Conservation (phyloP, 2,888 invertebrate species). For the Philereme vetulata region DNA sequence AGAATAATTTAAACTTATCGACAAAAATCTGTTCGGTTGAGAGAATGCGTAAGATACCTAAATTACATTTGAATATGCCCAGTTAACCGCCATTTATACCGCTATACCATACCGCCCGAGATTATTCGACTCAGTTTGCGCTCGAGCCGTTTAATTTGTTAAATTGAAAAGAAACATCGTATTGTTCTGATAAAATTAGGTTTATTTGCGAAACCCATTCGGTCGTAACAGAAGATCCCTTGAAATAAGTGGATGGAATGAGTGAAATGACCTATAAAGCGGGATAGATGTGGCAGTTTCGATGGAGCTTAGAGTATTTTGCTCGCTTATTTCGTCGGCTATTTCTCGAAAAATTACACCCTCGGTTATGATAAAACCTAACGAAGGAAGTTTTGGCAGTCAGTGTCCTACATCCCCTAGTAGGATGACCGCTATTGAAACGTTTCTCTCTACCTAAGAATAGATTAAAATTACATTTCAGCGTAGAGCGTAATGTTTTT, state of each 20-base stretch:
- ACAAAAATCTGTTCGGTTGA: too few relatives aligned
- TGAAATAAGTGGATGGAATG: constrained; percentile 78
- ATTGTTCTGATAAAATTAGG: constrained; percentile 75
- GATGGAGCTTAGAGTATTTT: constrained; percentile 58
- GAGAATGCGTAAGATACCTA: not conserved
- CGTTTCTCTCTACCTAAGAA: too few relatives aligned
- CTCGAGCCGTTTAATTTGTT: constrained; percentile 71
- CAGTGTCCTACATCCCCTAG: constrained; percentile 3
- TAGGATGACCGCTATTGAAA: too few relatives aligned
- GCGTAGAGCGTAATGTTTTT: too few relatives aligned
- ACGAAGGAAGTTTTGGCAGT: constrained; percentile 8
- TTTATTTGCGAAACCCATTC: constrained; percentile 77
- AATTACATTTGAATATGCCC: constrained; percentile 6
- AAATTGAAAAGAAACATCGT: constrained; percentile 81
- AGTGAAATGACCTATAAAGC: constrained; percentile 78
- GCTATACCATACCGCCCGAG: constrained; percentile 33
- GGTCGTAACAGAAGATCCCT: constrained; percentile 75
- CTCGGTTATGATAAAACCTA: constrained; percentile 25
- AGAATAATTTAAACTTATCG: too few relatives aligned
- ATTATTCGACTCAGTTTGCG: constrained; percentile 48
- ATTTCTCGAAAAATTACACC: constrained; percentile 35
- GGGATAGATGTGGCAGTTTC: constrained; percentile 69
- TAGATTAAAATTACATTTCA: too few relatives aligned
- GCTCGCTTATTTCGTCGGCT: constrained; percentile 46
- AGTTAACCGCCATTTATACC: constrained; percentile 33